A percentile compares a stretch with the other conserved stretches of the same genome.
Conservation (phyloP, 2,797 vertebrate species). For the Vespertilio murinus region DNA sequence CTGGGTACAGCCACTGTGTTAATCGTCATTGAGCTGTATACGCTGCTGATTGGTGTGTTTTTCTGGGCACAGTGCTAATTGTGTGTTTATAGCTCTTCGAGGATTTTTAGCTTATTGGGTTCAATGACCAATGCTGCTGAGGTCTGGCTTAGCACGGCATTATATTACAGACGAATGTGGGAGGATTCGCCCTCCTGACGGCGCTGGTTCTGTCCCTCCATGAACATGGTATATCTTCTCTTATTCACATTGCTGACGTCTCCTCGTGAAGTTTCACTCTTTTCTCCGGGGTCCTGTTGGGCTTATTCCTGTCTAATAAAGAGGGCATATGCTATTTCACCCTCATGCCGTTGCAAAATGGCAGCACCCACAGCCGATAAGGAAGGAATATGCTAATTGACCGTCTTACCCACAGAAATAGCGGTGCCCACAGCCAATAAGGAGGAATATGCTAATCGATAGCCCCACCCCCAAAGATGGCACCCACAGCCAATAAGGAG, state of each 20-base stretch:
- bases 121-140: background rate
- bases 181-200: background rate
- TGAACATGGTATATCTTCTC: constrained; percentile 32
- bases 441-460: too few relatives aligned
- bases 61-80: background rate
- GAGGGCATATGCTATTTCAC: too few relatives aligned
- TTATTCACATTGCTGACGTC: background rate
- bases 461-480: too few relatives aligned
- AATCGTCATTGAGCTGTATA: background rate
- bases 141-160: background rate
- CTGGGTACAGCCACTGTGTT: background rate
- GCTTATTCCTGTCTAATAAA: background rate
- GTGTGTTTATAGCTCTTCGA: background rate
- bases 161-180: background rate
- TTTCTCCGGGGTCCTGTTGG: background rate
- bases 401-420: too few relatives aligned
- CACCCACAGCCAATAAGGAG: too few relatives aligned
- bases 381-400: too few relatives aligned
- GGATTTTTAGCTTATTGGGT: background rate
- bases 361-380: too few relatives aligned
- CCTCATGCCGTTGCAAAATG: too few relatives aligned
- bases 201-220: background rate
- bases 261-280: background rate
- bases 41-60: background rate
- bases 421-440: too few relatives aligned